These are phyloP conservation scores for Callipepla squamata DNA, from an alignment of 2,113 vertebrate genomes.

Conservation along the genomic window DNA sequence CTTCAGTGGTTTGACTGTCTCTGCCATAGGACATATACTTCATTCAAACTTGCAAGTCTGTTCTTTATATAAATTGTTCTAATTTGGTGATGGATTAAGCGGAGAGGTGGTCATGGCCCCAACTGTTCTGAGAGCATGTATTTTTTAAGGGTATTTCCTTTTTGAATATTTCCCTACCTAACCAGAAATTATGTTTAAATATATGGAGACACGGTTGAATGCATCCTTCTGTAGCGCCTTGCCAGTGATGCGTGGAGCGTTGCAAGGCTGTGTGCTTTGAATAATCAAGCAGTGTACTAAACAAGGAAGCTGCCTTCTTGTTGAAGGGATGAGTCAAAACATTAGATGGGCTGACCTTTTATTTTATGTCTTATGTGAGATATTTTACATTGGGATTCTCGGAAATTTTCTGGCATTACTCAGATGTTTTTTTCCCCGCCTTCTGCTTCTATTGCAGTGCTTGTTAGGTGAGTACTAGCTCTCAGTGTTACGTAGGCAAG, in stretches of 20 bases:
- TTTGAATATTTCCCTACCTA: neutral
- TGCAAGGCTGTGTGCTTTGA: neutral
- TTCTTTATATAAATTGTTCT: neutral
- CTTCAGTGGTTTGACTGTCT: neutral
- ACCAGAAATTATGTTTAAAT: neutral
- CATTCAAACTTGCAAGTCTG: neutral
- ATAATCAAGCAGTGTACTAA: neutral
- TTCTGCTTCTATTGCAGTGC: neutral
- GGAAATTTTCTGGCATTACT: conserved; percentile 24
- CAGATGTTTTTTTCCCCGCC: neutral
- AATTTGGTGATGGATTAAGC: neutral
- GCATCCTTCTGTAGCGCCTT: neutral
- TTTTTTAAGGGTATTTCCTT: neutral
- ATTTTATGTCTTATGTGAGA: neutral
- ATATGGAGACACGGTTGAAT: neutral
- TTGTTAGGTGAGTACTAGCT: conserved; percentile 14
- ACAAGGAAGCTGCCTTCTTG: conserved; percentile 47
- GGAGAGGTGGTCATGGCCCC: neutral
- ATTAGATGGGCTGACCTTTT: neutral
- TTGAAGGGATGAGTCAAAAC: neutral
- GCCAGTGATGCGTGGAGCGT: neutral
- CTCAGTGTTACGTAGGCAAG: neutral
- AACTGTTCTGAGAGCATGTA: neutral
- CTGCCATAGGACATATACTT: neutral
- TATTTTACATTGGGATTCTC: neutral